phyloP scores from a whole-genome alignment of 2,888 invertebrate genomes.

The Drosophila antonietae region DNA sequence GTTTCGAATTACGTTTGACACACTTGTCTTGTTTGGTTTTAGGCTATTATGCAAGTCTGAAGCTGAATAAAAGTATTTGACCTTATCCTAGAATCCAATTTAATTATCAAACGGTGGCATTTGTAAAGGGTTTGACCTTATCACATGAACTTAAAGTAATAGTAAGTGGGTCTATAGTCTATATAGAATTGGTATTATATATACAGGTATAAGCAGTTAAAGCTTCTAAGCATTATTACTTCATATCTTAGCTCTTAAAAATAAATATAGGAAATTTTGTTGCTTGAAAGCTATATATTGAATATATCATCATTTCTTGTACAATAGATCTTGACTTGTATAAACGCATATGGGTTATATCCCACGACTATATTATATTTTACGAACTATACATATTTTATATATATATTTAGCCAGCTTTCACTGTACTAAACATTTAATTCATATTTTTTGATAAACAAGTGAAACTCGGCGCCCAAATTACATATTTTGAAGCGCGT shows the following conservation, averaged over 20 bases:
- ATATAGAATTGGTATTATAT: background rate
- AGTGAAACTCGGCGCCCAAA: constrained; percentile 39
- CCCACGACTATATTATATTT: too few relatives aligned
- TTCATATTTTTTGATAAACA: constrained; percentile 25
- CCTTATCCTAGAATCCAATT: constrained; percentile 53
- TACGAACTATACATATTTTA: too few relatives aligned
- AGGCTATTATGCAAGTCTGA: constrained; percentile 53
- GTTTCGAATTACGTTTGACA: constrained; percentile 39
- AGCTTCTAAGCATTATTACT: too few relatives aligned
- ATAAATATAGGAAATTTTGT: too few relatives aligned
- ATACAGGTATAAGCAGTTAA: too few relatives aligned
- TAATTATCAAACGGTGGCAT: background rate
- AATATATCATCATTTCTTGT: too few relatives aligned
- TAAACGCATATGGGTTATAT: too few relatives aligned
- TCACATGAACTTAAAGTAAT: too few relatives aligned
- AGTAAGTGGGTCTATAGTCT: background rate
- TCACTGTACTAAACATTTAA: constrained; percentile 6
- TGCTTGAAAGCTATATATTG: too few relatives aligned
- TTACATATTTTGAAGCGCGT: constrained; percentile 20
- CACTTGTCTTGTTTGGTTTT: constrained; percentile 20
- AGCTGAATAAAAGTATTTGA: background rate
- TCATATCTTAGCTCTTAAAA: too few relatives aligned
- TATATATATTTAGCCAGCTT: constrained; percentile 1
- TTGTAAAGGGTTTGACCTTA: background rate
- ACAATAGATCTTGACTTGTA: too few relatives aligned